Evolutionary conservation across 1,140 invertebrate species (phyloP).

Genomic region (Archivesica marissinica): DNA sequence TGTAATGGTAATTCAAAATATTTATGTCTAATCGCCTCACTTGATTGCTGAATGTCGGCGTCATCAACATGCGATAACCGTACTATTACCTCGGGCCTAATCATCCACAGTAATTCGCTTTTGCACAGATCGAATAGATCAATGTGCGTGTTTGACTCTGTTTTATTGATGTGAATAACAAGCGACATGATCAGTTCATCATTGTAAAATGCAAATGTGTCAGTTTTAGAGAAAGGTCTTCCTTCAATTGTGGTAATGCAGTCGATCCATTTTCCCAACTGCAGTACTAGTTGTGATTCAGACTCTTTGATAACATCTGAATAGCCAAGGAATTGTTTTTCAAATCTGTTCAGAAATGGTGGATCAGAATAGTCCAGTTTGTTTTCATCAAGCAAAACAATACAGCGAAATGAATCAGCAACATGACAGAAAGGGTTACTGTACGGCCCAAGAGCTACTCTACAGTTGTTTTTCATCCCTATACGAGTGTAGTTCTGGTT

Average conservation of each 20-base stretch:
- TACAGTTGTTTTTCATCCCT: slow-evolving; percentile 73
- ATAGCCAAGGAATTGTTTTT: slow-evolving; percentile 73
- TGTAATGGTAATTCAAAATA: slow-evolving; percentile 67
- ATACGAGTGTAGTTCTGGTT: slow-evolving; percentile 78
- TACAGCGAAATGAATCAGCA: slow-evolving; percentile 73
- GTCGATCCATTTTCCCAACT: slow-evolving; percentile 17
- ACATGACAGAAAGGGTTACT: slow-evolving; percentile 78
- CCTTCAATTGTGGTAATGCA: slow-evolving; percentile 40
- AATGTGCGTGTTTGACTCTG: background rate
- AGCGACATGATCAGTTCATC: slow-evolving; percentile 67
- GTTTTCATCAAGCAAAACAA: slow-evolving; percentile 73
- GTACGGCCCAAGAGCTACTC: slow-evolving; percentile 74
- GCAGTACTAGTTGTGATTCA: background rate
- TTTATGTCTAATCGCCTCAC: slow-evolving; percentile 20
- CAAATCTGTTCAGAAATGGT: slow-evolving; percentile 78
- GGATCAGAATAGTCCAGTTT: slow-evolving; percentile 72
- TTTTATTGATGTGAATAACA: slow-evolving; percentile 19
- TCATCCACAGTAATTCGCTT: slow-evolving; percentile 50
- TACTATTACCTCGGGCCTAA: slow-evolving; percentile 66
- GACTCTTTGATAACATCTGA: slow-evolving; percentile 51
- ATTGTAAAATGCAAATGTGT: slow-evolving; percentile 59
- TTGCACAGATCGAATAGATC: background rate
- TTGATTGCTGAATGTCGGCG: background rate
- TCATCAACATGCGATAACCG: slow-evolving; percentile 27
- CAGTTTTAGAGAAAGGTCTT: slow-evolving; percentile 23